These are phyloP conservation scores for Smutsia gigantea DNA, from an alignment of 2,797 vertebrate genomes.

Conservation along the genomic window DNA sequence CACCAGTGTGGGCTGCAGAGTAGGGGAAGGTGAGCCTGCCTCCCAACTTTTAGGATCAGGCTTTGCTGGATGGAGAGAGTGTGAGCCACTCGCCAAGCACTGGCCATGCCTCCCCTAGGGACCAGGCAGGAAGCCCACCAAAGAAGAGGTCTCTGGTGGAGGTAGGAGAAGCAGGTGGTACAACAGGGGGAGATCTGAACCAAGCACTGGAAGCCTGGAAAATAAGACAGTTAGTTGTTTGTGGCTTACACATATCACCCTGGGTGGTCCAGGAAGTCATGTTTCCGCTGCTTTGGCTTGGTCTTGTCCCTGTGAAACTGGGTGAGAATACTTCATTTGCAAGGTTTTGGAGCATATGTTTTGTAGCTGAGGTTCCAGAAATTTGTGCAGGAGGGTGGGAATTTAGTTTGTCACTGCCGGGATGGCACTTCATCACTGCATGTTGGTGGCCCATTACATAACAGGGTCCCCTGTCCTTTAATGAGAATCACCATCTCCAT, in stretches of 20 bases:
- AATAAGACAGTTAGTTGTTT: too few relatives aligned
- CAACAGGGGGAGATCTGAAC: background rate
- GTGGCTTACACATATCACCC: background rate
- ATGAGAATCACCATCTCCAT: background rate
- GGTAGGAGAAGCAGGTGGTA: fast-evolving
- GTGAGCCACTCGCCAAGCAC: background rate
- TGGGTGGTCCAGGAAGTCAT: background rate
- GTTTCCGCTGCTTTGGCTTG: background rate
- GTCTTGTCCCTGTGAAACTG: background rate
- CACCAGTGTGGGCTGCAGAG: fast-evolving
- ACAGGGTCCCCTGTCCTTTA: background rate
- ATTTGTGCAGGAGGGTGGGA: background rate
- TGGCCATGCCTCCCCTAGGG: background rate
- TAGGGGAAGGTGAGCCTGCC: background rate
- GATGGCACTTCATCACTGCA: background rate
- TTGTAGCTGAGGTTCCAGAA: fast-evolving
- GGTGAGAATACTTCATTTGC: background rate
- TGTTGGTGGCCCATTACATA: fast-evolving
- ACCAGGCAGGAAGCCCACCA: fast-evolving
- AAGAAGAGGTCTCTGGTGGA: background rate
- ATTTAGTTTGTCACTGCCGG: background rate
- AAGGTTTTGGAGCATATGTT: fast-evolving
- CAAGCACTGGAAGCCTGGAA: background rate
- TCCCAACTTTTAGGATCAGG: background rate
- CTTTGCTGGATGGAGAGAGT: background rate